Evolutionary conservation across 2,888 invertebrate genomes (phyloP).

Genomic region (Tenthredo amoena): DNA sequence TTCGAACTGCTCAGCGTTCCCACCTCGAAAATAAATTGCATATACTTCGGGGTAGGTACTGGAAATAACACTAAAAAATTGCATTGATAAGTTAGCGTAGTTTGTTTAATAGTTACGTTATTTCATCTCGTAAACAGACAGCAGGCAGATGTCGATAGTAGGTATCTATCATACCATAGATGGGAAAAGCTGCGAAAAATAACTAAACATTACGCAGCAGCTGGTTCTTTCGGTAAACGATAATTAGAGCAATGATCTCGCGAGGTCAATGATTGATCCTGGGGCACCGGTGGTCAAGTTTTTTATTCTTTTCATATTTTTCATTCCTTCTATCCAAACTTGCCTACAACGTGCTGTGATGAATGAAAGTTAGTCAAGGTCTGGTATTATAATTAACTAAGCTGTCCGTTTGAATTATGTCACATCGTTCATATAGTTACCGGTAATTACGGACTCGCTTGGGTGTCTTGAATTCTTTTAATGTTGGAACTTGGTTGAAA

Average conservation of each 20-base stretch:
- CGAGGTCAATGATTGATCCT: neutral
- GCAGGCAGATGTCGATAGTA: neutral
- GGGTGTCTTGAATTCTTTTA: neutral
- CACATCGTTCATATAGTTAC: neutral
- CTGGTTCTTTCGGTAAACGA: neutral
- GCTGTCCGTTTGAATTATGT: neutral
- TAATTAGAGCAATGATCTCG: neutral
- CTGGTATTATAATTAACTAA: neutral
- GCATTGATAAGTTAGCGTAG: slow-evolving; percentile 43
- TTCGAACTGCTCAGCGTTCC: neutral
- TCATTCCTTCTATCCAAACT: neutral
- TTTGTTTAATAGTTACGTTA: neutral
- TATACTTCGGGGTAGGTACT: neutral
- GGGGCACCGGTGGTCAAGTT: neutral
- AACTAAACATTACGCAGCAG: neutral
- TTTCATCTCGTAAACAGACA: neutral
- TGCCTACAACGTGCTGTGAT: neutral
- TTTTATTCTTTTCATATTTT: neutral
- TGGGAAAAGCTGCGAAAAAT: neutral
- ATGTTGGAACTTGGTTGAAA: neutral
- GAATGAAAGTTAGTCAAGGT: neutral
- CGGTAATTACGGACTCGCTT: neutral
- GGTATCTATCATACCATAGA: neutral
- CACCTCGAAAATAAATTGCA: neutral
- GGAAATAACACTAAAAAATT: slow-evolving; percentile 26